These are phyloP conservation scores for Cephus nigrinus DNA, from an alignment of 2,888 invertebrate genomes.

Conservation along the genomic window DNA sequence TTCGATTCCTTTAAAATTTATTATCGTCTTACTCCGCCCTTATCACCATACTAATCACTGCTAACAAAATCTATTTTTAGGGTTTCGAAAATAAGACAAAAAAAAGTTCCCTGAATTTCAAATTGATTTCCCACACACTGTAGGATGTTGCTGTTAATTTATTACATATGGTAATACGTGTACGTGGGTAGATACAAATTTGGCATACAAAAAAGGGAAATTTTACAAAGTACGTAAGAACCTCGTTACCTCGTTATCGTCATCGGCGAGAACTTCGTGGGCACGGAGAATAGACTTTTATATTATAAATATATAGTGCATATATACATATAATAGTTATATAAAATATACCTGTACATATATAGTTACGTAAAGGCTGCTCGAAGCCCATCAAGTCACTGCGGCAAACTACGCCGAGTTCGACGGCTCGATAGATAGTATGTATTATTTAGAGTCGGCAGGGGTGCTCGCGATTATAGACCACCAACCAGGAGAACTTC, in stretches of 20 bases:
- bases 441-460: not conserved
- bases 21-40: not conserved
- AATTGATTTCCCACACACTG: not conserved
- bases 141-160: not conserved
- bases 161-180: not conserved
- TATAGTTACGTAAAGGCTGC: not conserved
- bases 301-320: not conserved
- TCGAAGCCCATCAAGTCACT: not conserved
- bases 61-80: not conserved
- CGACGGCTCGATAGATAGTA: not conserved
- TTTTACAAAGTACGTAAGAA: not conserved
- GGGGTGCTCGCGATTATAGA: not conserved
- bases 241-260: not conserved
- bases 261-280: not conserved
- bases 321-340: not conserved
- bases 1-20: not conserved
- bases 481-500: not conserved
- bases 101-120: not conserved
- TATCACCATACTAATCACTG: not conserved
- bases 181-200: not conserved
- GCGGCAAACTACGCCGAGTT: not conserved
- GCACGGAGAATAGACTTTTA: not conserved
- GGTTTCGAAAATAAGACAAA: not conserved
- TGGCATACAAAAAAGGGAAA: not conserved
- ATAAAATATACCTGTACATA: not conserved